Base-by-base conservation (phyloP, 2,888 invertebrate genomes). In the Automeris io region DNA sequence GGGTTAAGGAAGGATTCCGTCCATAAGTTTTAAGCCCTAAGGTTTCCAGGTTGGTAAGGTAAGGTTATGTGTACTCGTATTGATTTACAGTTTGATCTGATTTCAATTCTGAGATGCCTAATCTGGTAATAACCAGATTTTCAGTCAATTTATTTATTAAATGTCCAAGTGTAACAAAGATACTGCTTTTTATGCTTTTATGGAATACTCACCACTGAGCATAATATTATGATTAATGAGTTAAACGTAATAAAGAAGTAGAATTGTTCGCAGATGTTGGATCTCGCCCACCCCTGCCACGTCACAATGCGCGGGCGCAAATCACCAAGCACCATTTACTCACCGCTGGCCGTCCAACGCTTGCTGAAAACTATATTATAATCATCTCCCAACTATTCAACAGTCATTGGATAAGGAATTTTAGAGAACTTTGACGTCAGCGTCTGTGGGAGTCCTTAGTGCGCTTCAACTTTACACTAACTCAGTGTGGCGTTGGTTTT, bases 401-500 rank as follows among this genome's bases (percentile, higher is more conserved):
- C 52, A 21, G 34, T 49, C 66, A 45, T 45, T 70, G 70, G 52
- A 73, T 42, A 46, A 40, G 39, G 38, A 54, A 57, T 56, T 57
- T 53, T 45, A 29, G 43, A 37, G 22, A 40, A 37, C 16, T 32
- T 43, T 56, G 56, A 57, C 57, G 58, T 42, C 23, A 42, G 34
- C 40, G 41, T 31, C 18, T 46, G 61, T 57, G 54, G 57, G 57
- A 52, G 57, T 41, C 36, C 25, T 33, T 39, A 40, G 35, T 36
- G 39, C 31, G 37, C 40, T 42, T 44, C 50, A 43, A 16, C 29
- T 29, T 29, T 16, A 29, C 29, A 16, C 7, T 47, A 47, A 32
- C 35, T 57, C 67, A 74, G 74, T 78, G 53, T 63, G 56, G 57
- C 55, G 49, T 59, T 43, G 58, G 48, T 44, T 45, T 47, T 62